These are phyloP conservation scores for Dynastes hyllus DNA, from an alignment of 2,888 invertebrate genomes.

Conservation along the genomic window DNA sequence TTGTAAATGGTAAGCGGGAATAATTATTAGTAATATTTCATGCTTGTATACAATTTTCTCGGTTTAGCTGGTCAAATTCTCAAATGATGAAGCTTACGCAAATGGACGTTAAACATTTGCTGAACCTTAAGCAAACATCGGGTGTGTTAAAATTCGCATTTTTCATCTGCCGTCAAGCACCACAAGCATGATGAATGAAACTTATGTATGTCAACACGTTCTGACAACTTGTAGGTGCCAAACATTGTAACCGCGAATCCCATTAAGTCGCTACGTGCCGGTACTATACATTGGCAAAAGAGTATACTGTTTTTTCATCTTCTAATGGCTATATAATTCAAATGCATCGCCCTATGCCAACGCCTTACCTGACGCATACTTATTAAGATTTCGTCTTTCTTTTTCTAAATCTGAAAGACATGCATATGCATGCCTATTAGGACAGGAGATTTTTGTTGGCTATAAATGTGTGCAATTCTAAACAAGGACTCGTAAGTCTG, in stretches of 20 bases:
- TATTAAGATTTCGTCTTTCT: slow-evolving; percentile 8
- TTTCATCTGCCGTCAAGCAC: slow-evolving; percentile 7
- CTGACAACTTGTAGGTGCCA: slow-evolving; percentile 38
- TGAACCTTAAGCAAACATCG: not conserved
- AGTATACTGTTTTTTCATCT: slow-evolving; percentile 23
- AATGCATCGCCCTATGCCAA: slow-evolving; percentile 22
- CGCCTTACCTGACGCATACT: slow-evolving; percentile 10
- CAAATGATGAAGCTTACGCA: no score
- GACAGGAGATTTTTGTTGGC: not conserved
- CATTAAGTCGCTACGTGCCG: slow-evolving; percentile 26
- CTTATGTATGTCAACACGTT: slow-evolving; percentile 26
- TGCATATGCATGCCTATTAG: slow-evolving; percentile 4
- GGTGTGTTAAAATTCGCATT: slow-evolving; percentile 9
- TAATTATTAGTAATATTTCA: no score
- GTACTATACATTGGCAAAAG: slow-evolving; percentile 13
- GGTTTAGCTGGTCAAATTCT: no score
- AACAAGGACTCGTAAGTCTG: not conserved
- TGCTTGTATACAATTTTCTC: no score
- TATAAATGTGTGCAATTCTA: not conserved
- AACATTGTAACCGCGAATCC: slow-evolving; percentile 14
- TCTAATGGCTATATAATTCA: slow-evolving; percentile 30
- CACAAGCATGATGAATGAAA: not conserved
- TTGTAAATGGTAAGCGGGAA: no score
- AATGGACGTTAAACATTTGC: slow-evolving; percentile 7
- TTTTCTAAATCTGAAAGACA: not conserved